These are phyloP conservation scores for Xenops minutus DNA, from an alignment of 2,797 vertebrate species.

Conservation along the genomic window DNA sequence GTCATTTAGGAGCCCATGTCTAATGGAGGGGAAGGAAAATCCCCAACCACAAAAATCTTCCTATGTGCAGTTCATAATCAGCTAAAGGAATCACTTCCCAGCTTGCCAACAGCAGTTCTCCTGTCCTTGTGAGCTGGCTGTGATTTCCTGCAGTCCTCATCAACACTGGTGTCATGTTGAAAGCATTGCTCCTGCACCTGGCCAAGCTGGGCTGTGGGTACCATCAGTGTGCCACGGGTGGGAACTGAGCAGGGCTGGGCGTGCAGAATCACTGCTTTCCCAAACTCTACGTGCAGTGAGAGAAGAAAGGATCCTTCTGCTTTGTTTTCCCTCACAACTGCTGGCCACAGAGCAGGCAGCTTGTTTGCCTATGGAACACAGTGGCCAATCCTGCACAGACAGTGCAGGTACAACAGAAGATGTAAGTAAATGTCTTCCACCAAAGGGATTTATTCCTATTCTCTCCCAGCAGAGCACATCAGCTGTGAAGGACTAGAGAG, in stretches of 20 bases:
- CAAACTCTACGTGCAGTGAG: neutral
- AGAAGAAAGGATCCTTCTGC: neutral
- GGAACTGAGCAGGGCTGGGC: neutral
- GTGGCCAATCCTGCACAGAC: neutral
- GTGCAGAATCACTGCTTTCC: neutral
- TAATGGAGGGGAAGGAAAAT: neutral
- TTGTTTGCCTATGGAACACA: neutral
- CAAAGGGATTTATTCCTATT: neutral
- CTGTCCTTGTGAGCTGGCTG: neutral
- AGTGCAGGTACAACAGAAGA: neutral
- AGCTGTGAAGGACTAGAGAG: accelerated
- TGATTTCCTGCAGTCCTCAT: accelerated
- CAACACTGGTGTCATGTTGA: neutral
- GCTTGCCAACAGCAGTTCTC: neutral
- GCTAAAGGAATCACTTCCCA: neutral
- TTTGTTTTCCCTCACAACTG: neutral
- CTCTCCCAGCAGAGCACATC: neutral
- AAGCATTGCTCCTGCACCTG: neutral
- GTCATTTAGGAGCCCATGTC: neutral
- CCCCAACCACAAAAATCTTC: neutral
- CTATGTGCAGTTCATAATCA: neutral
- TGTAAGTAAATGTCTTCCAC: neutral
- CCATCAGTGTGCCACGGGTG: accelerated
- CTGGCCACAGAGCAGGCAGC: neutral
- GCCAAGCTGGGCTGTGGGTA: neutral